Conservation (phyloP, 2,888 invertebrate genomes). For the Molorchus minor region DNA sequence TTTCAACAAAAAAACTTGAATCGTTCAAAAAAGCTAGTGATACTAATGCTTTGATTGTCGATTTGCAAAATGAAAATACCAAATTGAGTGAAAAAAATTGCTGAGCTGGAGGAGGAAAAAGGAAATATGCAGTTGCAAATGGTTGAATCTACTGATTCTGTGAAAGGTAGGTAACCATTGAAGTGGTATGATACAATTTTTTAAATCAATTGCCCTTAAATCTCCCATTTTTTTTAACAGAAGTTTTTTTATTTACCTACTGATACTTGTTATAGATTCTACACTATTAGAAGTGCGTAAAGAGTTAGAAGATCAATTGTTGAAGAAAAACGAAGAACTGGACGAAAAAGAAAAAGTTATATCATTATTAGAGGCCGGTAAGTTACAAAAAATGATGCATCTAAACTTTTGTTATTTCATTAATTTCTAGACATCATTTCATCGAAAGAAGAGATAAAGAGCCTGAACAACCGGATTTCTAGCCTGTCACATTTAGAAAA, state of each 20-base stretch:
- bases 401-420: not conserved
- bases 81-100: slow-evolving; percentile 77
- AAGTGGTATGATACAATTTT: not conserved
- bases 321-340: slow-evolving; percentile 43
- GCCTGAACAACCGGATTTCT: slow-evolving; percentile 69
- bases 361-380: slow-evolving; percentile 51
- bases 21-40: slow-evolving; percentile 74
- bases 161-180: slow-evolving; percentile 35
- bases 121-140: slow-evolving; percentile 88
- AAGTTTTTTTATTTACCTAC: no score
- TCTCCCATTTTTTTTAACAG: no score
- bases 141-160: slow-evolving; percentile 69
- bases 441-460: slow-evolving; percentile 70
- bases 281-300: slow-evolving; percentile 48
- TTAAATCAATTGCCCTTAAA: not conserved
- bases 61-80: slow-evolving; percentile 70
- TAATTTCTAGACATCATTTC: slow-evolving; percentile 65
- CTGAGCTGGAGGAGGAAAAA: slow-evolving; percentile 85
- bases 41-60: slow-evolving; percentile 73
- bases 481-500: slow-evolving; percentile 72
- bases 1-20: slow-evolving; percentile 78
- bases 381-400: slow-evolving; percentile 30
- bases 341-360: slow-evolving; percentile 53
- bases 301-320: slow-evolving; percentile 50
- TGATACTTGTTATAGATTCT: slow-evolving; percentile 46